Evolutionary conservation across 2,113 vertebrate species (phyloP).

Genomic region (Pedionomus torquatus): DNA sequence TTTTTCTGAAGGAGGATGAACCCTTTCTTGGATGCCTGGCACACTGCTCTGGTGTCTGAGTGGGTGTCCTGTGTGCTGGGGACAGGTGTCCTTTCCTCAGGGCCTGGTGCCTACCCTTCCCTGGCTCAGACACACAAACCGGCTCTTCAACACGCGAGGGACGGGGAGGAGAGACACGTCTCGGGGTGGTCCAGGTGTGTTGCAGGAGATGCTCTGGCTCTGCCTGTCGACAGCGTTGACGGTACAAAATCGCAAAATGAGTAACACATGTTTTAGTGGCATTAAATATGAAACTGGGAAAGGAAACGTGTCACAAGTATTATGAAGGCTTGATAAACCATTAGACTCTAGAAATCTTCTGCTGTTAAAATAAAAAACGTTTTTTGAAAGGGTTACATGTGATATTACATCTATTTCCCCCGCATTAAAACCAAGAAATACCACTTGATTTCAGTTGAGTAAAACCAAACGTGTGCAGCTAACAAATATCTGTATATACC

Average conservation of each 20-base stretch:
- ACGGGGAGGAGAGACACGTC: neutral
- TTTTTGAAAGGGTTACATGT: neutral
- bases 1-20: neutral
- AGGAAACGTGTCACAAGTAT: neutral
- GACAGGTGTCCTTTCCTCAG: neutral
- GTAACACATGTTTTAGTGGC: neutral
- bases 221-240: accelerated
- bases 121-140: neutral
- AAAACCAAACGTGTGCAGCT: neutral
- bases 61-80: accelerated
- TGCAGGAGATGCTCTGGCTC: neutral
- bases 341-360: neutral
- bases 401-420: neutral
- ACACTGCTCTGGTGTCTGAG: neutral
- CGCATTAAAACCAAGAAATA: neutral
- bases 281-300: neutral
- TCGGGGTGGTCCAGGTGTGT: neutral
- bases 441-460: neutral
- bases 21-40: neutral
- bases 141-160: accelerated
- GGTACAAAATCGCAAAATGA: neutral
- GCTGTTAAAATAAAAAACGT: neutral
- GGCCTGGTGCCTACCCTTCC: neutral
- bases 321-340: slow-evolving; percentile 4
- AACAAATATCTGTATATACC: too few relatives aligned